Evolutionary conservation across 2,797 vertebrate species (phyloP).

Genomic region (Amniataba percoides): DNA sequence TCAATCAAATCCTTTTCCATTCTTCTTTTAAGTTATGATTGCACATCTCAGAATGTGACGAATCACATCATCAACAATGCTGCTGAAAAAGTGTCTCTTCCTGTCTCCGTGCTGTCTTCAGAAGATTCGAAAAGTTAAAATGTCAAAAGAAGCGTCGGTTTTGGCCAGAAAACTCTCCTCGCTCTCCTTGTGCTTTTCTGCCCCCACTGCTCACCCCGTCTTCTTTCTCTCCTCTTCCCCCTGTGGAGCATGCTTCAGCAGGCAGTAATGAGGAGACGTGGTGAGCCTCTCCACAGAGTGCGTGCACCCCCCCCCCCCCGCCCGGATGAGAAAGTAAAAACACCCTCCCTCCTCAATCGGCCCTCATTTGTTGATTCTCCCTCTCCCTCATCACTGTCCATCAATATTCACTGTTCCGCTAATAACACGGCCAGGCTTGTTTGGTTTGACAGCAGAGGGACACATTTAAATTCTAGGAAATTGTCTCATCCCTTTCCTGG

Average conservation of each 20-base stretch:
- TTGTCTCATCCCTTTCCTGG: conserved; percentile 48
- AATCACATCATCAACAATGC: conserved; percentile 33
- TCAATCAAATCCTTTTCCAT: conserved; percentile 60
- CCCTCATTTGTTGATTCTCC: conserved; percentile 56
- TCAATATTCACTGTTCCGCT: conserved; percentile 64
- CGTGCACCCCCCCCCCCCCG: too few species aligned
- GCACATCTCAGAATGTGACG: conserved; percentile 9
- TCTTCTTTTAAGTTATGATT: conserved; percentile 51
- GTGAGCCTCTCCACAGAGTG: conserved; percentile 42
- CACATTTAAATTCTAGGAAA: conserved; percentile 65
- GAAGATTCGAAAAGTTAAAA: conserved; percentile 15
- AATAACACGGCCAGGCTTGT: conserved; percentile 59
- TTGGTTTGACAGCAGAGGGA: conserved; percentile 57
- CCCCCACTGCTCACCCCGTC: not conserved
- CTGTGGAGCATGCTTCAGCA: conserved; percentile 45
- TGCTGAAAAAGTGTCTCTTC: conserved; percentile 17
- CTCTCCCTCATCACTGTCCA: conserved; percentile 68
- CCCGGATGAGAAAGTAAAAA: conserved; percentile 51
- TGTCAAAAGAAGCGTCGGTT: conserved; percentile 10
- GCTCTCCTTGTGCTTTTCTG: conserved; percentile 11
- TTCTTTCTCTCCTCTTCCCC: not conserved
- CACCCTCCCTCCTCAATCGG: conserved; percentile 16
- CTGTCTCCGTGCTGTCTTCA: not conserved
- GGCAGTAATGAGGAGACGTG: conserved; percentile 65
- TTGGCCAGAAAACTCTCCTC: conserved; percentile 12